Percentiles rank a stretch among this genome's conserved stretches.
Conservation (phyloP, 2,888 invertebrate genomes). For the Drosophila buzzatii region DNA sequence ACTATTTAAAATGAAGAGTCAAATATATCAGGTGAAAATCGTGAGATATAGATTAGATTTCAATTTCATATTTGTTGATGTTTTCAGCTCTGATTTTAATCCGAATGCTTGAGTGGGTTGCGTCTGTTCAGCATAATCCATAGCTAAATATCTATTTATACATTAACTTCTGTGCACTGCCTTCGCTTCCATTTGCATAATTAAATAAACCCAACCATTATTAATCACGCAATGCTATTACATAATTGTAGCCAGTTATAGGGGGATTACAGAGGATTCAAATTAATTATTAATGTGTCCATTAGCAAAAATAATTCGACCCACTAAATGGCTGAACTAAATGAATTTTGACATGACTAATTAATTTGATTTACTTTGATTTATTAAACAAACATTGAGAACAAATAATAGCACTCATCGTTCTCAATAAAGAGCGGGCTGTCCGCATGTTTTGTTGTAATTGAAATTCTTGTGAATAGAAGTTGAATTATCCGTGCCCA, state of each 20-base stretch:
- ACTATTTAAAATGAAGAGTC: conserved; percentile 18
- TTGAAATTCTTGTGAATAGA: conserved; percentile 11
- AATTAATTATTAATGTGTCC: conserved; percentile 38
- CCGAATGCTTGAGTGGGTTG: background rate
- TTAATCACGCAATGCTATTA: conserved; percentile 1
- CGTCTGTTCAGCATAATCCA: background rate
- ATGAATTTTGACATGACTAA: conserved; percentile 52
- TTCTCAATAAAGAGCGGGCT: background rate
- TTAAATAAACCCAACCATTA: conserved; percentile 11
- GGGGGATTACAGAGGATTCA: conserved; percentile 20
- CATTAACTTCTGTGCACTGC: background rate
- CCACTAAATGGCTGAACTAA: conserved; percentile 20
- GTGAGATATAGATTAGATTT: background rate
- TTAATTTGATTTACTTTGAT: conserved; percentile 43
- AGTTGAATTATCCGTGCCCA: conserved; percentile 20
- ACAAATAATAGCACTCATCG: conserved; percentile 33
- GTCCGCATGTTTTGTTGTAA: background rate
- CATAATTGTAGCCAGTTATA: conserved; percentile 15
- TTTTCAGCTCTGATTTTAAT: background rate
- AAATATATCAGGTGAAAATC: conserved; percentile 12
- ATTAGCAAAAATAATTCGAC: conserved; percentile 35
- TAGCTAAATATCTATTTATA: background rate
- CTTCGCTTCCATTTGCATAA: background rate
- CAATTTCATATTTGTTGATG: background rate
- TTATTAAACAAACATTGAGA: conserved; percentile 46